A percentile compares a stretch with the other conserved stretches of the same genome.
These are phyloP conservation scores for Myotis yumanensis DNA, from an alignment of 2,113 vertebrate genomes.

Conservation along the genomic window DNA sequence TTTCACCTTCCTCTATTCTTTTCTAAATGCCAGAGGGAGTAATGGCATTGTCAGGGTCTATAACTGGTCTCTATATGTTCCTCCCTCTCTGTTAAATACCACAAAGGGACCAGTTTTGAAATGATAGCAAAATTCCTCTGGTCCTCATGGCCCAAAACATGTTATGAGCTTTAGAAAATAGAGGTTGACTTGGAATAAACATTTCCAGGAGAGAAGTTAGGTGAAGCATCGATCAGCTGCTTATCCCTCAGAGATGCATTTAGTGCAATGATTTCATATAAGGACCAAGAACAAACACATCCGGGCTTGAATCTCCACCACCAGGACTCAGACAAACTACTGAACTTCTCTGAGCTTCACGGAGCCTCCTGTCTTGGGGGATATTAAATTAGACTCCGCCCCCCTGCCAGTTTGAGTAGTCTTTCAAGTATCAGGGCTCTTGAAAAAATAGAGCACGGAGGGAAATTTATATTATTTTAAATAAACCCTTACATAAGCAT, in stretches of 20 bases:
- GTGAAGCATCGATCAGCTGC: not conserved
- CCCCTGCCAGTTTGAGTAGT: not conserved
- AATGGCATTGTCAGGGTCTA: not conserved
- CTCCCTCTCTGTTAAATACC: not conserved
- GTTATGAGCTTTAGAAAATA: not conserved
- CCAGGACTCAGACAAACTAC: not conserved
- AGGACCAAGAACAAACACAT: not conserved
- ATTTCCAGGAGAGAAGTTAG: not conserved
- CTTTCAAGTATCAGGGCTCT: not conserved
- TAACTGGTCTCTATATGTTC: not conserved
- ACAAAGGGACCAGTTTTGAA: not conserved
- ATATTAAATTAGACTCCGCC: not conserved
- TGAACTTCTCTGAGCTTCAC: not conserved
- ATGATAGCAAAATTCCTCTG: not conserved
- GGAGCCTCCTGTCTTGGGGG: not conserved
- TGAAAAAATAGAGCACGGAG: not conserved
- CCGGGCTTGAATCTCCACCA: not conserved
- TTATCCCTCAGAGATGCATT: not conserved
- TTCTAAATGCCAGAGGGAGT: not conserved
- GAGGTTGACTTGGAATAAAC: not conserved
- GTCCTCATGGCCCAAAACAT: not conserved
- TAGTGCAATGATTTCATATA: not conserved
- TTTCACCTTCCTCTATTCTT: not conserved
- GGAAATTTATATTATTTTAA: not conserved
- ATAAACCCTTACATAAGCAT: not conserved